phyloP scores from a whole-genome alignment of 2,888 invertebrate species.

The Molanna angustata region DNA sequence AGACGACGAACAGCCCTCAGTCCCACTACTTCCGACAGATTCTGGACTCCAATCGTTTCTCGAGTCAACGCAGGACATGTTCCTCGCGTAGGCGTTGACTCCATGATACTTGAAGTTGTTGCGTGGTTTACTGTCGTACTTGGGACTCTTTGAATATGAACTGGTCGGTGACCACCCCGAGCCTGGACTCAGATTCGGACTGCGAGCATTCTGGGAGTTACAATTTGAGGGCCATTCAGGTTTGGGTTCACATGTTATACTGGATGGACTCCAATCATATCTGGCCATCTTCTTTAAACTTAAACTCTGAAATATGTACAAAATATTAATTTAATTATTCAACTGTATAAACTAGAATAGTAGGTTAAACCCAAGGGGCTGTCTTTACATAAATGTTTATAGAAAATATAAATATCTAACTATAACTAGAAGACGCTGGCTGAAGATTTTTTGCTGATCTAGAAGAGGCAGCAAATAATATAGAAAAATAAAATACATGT shows the following conservation, averaged over 20 bases:
- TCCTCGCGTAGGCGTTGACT: not conserved
- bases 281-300: conserved; percentile 46
- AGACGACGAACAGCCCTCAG: conserved; percentile 41
- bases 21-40: conserved; percentile 45
- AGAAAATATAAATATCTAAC: too few relatives aligned
- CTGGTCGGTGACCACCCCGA: conserved; percentile 40
- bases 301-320: conserved; percentile 39
- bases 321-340: too few relatives aligned
- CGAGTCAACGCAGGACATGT: conserved; percentile 37
- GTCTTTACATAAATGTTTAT: too few relatives aligned
- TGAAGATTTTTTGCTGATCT: too few relatives aligned
- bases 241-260: conserved; percentile 49
- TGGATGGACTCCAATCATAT: conserved; percentile 48
- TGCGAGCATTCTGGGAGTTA: conserved; percentile 37
- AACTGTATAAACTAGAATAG: too few relatives aligned
- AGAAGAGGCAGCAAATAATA: too few relatives aligned
- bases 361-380: too few relatives aligned
- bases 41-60: conserved; percentile 51
- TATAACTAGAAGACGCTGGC: too few relatives aligned
- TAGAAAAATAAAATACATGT: too few relatives aligned
- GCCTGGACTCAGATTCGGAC: conserved; percentile 42
- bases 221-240: conserved; percentile 42
- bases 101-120: conserved; percentile 11
- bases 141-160: conserved; percentile 15
- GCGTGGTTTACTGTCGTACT: not conserved